Percentiles rank a stretch among this genome's conserved stretches.
Evolutionary conservation across 1,140 invertebrate genomes (phyloP).

Genomic region (Bombus balteatus): DNA sequence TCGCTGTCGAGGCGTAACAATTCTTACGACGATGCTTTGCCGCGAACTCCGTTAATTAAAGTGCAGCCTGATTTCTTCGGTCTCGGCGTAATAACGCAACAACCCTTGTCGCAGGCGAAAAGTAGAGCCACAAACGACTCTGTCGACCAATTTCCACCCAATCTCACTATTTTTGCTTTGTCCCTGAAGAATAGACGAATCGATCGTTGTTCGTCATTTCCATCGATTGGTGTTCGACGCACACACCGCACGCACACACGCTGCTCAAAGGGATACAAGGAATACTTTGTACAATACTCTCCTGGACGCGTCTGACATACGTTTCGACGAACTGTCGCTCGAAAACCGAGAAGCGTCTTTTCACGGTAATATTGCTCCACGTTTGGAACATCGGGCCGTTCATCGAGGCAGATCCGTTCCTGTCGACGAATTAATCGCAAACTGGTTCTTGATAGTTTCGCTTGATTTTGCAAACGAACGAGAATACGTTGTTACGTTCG

Average conservation of each 20-base stretch:
- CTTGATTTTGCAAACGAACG: not conserved
- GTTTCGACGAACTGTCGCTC: conserved; percentile 55
- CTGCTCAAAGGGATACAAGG: conserved; percentile 48
- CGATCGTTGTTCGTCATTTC: conserved; percentile 17
- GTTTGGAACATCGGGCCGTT: conserved; percentile 21
- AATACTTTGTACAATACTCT: conserved; percentile 65
- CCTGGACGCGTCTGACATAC: conserved; percentile 55
- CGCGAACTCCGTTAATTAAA: conserved; percentile 54
- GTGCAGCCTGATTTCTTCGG: conserved; percentile 39
- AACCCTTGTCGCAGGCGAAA: not conserved
- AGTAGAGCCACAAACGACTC: not conserved
- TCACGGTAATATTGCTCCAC: not conserved
- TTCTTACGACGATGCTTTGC: conserved; percentile 32
- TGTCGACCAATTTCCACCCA: conserved; percentile 22
- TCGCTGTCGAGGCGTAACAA: not conserved
- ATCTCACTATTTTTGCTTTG: not conserved
- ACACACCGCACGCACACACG: not conserved
- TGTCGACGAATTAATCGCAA: not conserved
- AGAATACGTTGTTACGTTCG: not conserved
- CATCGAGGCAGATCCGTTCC: conserved; percentile 23
- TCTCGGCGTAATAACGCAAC: conserved; percentile 30
- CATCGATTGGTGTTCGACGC: conserved; percentile 38
- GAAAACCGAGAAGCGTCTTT: conserved; percentile 45
- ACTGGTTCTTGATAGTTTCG: not conserved
- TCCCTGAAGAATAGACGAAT: not conserved